These are phyloP conservation scores for Odocoileus virginianus DNA, from an alignment of 2,113 vertebrate genomes.

Conservation along the genomic window DNA sequence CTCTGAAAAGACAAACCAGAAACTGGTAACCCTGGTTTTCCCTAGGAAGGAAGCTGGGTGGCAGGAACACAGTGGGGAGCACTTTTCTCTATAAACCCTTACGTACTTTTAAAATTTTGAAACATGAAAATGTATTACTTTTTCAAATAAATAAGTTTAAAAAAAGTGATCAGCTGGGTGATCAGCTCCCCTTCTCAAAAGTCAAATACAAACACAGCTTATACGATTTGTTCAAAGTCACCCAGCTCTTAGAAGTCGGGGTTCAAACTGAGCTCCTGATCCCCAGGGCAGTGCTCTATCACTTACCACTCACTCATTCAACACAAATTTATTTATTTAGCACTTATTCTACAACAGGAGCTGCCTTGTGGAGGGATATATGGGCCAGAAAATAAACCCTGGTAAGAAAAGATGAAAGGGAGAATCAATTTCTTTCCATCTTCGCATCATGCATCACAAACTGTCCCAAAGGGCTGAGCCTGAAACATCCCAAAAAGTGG, in stretches of 20 bases:
- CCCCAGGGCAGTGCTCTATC: neutral
- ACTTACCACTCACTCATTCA: neutral
- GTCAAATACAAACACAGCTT: neutral
- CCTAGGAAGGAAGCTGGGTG: neutral
- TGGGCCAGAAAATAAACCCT: neutral
- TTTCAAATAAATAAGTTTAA: neutral
- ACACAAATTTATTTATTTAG: neutral
- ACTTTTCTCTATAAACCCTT: neutral
- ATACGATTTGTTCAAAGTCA: neutral
- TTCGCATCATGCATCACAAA: neutral
- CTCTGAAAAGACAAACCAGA: neutral
- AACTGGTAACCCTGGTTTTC: neutral
- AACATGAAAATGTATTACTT: neutral
- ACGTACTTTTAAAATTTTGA: neutral
- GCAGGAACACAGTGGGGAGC: neutral
- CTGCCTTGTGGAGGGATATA: neutral
- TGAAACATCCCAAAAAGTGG: fast-evolving
- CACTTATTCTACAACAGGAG: neutral
- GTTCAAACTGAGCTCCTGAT: neutral
- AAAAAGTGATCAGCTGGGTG: no score
- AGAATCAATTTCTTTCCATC: neutral
- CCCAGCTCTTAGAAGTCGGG: neutral
- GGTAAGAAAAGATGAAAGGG: neutral
- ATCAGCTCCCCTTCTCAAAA: neutral
- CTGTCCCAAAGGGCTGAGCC: no score